These are phyloP conservation scores for Pangasius sanitwongsei DNA, from an alignment of 2,797 vertebrate genomes.

Conservation along the genomic window DNA sequence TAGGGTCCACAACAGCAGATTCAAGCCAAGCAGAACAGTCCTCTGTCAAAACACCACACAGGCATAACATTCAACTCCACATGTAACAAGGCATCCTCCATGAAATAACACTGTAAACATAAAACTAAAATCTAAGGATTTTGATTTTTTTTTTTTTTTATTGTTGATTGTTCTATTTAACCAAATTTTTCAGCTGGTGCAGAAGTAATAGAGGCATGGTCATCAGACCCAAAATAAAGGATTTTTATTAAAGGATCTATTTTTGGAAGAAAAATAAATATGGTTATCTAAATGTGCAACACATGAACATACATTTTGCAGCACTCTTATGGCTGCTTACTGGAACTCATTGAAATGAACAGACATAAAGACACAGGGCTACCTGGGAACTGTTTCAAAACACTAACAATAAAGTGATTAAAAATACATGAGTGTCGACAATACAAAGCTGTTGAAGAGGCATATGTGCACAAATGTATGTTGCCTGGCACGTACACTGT, in stretches of 20 bases:
- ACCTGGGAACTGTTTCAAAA: conserved; percentile 22
- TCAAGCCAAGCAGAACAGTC: not conserved
- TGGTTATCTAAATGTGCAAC: not conserved
- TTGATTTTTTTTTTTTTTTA: not conserved
- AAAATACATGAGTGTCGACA: conserved; percentile 59
- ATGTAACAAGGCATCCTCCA: not conserved
- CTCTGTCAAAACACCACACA: not conserved
- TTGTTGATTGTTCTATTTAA: not conserved
- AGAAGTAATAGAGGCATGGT: not conserved
- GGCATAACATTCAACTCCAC: not conserved
- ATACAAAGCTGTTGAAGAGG: not conserved
- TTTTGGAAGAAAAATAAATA: not conserved
- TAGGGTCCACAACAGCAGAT: not conserved
- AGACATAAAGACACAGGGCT: not conserved
- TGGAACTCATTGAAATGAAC: conserved; percentile 3
- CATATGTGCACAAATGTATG: not conserved
- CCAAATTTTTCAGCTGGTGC: not conserved
- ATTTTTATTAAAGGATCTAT: not conserved
- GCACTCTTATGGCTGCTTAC: not conserved
- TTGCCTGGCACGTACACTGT: conserved; percentile 52
- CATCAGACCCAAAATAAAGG: not conserved
- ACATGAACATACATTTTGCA: not conserved
- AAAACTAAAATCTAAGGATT: not conserved
- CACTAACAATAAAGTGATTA: conserved; percentile 43
- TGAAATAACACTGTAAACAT: not conserved